Evolutionary conservation across 1,140 invertebrate genomes (phyloP).

Genomic region (Conus betulinus): DNA sequence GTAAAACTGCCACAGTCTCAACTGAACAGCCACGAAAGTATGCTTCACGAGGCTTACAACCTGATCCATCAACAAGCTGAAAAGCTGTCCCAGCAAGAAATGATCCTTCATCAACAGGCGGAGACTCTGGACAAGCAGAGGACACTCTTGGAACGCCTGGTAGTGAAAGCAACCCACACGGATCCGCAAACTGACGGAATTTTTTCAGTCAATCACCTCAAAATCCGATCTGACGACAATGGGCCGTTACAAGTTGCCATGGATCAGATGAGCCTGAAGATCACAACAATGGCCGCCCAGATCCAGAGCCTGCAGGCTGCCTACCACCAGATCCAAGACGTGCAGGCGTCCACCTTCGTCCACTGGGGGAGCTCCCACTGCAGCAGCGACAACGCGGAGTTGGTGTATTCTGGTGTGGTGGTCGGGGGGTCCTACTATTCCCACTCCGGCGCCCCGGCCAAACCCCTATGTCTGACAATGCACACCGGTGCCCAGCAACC

Average conservation of each 20-base stretch:
- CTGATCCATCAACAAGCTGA: neutral
- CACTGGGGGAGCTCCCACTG: slow-evolving; percentile 16
- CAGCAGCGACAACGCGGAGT: neutral
- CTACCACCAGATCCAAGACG: slow-evolving; percentile 15
- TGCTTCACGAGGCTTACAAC: neutral
- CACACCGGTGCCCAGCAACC: neutral
- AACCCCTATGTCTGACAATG: slow-evolving; percentile 16
- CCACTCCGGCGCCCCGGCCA: neutral
- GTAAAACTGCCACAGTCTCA: neutral
- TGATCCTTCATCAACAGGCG: neutral
- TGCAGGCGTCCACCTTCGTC: neutral
- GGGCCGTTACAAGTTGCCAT: neutral
- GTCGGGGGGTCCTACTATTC: neutral
- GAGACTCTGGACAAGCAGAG: neutral
- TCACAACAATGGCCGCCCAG: neutral
- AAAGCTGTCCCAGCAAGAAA: slow-evolving; percentile 1
- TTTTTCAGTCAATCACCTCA: neutral
- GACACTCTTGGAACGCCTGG: neutral
- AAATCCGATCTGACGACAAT: slow-evolving; percentile 1
- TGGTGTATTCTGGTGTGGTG: slow-evolving; percentile 5
- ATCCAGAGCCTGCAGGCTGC: neutral
- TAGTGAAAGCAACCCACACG: neutral
- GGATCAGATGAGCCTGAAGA: neutral
- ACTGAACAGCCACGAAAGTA: neutral
- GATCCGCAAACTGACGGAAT: neutral